Evolutionary conservation across 2,113 vertebrate genomes (phyloP), one percentile per base, ranked within the genome.

Genomic region (Perccottus glenii): DNA sequence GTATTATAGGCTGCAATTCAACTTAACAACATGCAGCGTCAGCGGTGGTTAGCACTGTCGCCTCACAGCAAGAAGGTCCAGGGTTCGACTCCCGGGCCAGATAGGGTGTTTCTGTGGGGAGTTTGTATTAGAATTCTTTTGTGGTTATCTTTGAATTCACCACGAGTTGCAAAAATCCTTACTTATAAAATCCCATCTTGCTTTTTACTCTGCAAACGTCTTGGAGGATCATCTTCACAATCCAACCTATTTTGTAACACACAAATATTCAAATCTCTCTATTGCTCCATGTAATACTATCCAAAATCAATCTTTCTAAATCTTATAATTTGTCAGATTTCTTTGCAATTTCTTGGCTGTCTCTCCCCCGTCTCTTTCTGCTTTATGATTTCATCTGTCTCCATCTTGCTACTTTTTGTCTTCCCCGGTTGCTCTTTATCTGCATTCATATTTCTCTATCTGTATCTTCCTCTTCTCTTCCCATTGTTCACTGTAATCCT

Each of bases 401-500:
- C 35, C 60, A 51, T 70, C 38, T 49, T 43, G 56, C 56, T 61
- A n/a, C 62, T 45, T 75, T 60, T 46, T 9, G 52, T 42, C 60
- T 56, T 64, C 12, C 5, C 46, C 5, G 43, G 27, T 58, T 70
- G 6, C 33, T 59, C 33, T 73, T 74, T 55, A 50, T 80, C 67
- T 73, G 33, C 53, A 64, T 78, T 67, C 56, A 63, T 72, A 73
- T 86, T 78, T 76, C 51, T 66, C 52, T 35, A 43, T 70, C 77
- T 73, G 42, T 42, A 50, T 56, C 53, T n/a, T n/a, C n/a, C n/a
- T n/a, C 44, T 66, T 50, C 79, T 85, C 65, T 71, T 49, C 15
- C 68, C 58, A 42, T 78, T 80, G 73, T 84, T 77, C 64, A 38
- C 12, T 33, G 49, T 87, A 79, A 81, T 84, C 77, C 71, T 75